Conservation (phyloP, 1,140 invertebrate species). For the Anoplolepis gracilipes region DNA sequence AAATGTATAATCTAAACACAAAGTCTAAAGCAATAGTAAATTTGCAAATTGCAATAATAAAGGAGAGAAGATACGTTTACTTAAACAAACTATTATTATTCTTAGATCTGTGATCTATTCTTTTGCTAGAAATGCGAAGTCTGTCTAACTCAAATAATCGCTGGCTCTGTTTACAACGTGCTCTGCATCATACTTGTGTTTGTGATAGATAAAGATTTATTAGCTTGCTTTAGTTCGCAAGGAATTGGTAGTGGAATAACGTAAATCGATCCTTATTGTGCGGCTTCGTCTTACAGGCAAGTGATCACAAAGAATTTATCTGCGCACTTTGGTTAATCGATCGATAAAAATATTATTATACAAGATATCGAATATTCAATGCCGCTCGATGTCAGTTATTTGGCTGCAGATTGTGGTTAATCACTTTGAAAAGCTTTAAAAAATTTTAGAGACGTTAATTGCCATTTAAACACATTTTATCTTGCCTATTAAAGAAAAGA, state of each 20-base stretch:
- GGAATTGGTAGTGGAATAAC: slow-evolving; percentile 22
- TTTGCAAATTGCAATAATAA: background rate
- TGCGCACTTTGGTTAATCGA: slow-evolving; percentile 68
- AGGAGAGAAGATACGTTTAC: background rate
- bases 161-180: slow-evolving; percentile 30
- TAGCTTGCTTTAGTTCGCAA: slow-evolving; percentile 28
- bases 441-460: background rate
- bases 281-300: slow-evolving; percentile 50
- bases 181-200: slow-evolving; percentile 49
- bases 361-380: slow-evolving; percentile 70
- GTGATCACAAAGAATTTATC: slow-evolving; percentile 29
- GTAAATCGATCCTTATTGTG: slow-evolving; percentile 67
- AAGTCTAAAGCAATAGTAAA: background rate
- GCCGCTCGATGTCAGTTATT: slow-evolving; percentile 23
- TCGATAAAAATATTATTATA: slow-evolving; percentile 69
- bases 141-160: background rate
- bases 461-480: background rate
- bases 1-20: background rate
- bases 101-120: background rate
- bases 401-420: slow-evolving; percentile 8
- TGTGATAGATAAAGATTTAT: slow-evolving; percentile 39
- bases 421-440: background rate
- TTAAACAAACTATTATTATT: background rate
- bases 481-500: background rate
- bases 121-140: background rate